Evolutionary conservation across 2,113 vertebrate genomes (phyloP).

Genomic region (Chelonoidis abingdonii): DNA sequence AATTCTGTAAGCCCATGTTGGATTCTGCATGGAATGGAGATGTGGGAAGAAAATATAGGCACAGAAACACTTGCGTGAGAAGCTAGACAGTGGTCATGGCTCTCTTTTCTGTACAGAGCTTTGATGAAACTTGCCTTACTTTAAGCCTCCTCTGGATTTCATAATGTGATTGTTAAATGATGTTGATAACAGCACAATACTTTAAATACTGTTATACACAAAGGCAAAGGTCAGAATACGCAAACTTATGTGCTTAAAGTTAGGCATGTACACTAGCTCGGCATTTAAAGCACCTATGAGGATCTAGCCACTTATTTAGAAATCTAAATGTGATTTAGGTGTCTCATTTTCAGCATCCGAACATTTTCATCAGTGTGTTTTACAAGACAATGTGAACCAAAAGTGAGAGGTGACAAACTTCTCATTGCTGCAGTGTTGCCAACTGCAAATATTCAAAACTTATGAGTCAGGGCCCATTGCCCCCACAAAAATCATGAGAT

Average conservation of each 20-base stretch:
- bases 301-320: not conserved
- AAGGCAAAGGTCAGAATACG: not conserved
- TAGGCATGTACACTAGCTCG: not conserved
- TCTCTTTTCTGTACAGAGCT: not conserved
- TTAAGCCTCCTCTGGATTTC: no score
- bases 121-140: not conserved
- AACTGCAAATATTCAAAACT: no score
- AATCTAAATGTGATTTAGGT: not conserved
- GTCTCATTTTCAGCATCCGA: not conserved
- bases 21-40: not conserved
- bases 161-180: no score
- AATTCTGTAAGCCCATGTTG: not conserved
- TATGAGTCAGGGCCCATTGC: no score
- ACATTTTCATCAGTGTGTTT: not conserved
- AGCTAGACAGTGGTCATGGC: not conserved
- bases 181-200: no score
- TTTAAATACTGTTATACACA: no score
- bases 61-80: not conserved
- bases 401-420: not conserved
- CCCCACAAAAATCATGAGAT: no score
- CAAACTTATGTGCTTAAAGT: not conserved
- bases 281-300: accelerated
- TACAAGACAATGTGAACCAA: not conserved
- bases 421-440: no score
- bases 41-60: not conserved